A percentile compares a stretch with the other conserved stretches of the same genome.
Evolutionary conservation across 2,797 vertebrate species (phyloP).

Genomic region (Odontamblyopus lacepedii): DNA sequence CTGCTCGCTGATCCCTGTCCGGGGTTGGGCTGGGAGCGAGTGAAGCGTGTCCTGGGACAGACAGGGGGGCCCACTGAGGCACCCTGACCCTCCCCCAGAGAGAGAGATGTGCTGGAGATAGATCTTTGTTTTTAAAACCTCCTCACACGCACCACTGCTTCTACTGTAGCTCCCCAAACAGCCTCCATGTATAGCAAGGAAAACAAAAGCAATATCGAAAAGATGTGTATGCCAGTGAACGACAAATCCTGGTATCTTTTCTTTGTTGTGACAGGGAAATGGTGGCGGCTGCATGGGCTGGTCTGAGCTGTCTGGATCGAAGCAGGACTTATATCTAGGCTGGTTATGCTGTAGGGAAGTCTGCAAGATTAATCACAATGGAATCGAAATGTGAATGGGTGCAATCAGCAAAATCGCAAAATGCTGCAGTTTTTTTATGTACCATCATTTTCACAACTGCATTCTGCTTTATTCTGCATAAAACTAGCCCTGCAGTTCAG

Average conservation of each 20-base stretch:
- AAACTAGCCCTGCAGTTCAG: no score
- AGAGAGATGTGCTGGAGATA: slow-evolving; percentile 68
- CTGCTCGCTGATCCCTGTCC: slow-evolving; percentile 43
- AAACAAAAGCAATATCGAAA: slow-evolving; percentile 14
- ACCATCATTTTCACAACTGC: no score
- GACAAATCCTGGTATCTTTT: slow-evolving; percentile 25
- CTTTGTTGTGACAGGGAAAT: slow-evolving; percentile 34
- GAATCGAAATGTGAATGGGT: no score
- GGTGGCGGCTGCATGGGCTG: neutral
- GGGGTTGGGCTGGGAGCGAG: slow-evolving; percentile 52
- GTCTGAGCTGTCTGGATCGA: slow-evolving; percentile 34
- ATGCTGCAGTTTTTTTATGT: no score
- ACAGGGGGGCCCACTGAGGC: slow-evolving; percentile 66
- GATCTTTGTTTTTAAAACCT: slow-evolving; percentile 79
- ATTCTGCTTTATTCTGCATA: no score
- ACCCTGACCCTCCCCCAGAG: slow-evolving; percentile 70
- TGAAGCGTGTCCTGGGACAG: slow-evolving; percentile 64
- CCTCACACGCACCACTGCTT: slow-evolving; percentile 55
- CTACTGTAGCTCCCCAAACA: slow-evolving; percentile 53
- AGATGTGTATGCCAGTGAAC: slow-evolving; percentile 41
- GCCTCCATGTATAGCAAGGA: slow-evolving; percentile 44
- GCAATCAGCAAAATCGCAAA: no score
- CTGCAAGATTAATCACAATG: no score
- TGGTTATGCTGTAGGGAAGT: slow-evolving; percentile 19
- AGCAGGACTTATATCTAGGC: slow-evolving; percentile 39